These are phyloP conservation scores for Girardinichthys multiradiatus DNA, from an alignment of 2,113 vertebrate genomes.

Conservation along the genomic window DNA sequence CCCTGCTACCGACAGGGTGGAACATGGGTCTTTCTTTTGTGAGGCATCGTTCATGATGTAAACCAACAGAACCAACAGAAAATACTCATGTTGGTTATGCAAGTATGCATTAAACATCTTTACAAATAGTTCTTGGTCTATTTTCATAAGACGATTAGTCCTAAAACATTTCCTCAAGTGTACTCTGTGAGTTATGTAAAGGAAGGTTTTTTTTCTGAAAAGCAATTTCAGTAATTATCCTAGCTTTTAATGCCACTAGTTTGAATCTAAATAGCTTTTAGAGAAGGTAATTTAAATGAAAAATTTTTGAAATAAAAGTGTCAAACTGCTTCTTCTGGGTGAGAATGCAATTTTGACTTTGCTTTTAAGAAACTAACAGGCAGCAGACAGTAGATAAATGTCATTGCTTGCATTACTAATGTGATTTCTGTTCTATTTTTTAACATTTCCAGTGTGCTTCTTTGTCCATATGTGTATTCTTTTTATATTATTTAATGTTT, in stretches of 20 bases:
- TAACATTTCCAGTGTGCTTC: conserved; percentile 3
- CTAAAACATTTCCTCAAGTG: neutral
- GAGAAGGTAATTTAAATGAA: conserved; percentile 21
- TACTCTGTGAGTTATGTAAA: neutral
- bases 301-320: conserved; percentile 17
- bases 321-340: conserved; percentile 17
- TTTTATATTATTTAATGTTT: conserved; percentile 4
- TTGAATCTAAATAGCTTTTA: conserved; percentile 1
- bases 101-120: neutral
- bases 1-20: no score
- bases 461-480: conserved; percentile 3
- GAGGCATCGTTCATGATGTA: no score
- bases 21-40: no score
- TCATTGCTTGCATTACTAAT: neutral
- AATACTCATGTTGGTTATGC: neutral
- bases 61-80: neutral
- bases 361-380: conserved; percentile 26
- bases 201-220: neutral
- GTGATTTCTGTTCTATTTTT: neutral
- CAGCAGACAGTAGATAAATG: conserved; percentile 27
- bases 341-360: conserved; percentile 8
- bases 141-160: neutral
- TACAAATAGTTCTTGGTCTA: neutral
- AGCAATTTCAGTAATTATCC: conserved; percentile 8
- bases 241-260: neutral